phyloP scores from a whole-genome alignment of 2,113 vertebrate genomes.

The Sceloporus tristichus region DNA sequence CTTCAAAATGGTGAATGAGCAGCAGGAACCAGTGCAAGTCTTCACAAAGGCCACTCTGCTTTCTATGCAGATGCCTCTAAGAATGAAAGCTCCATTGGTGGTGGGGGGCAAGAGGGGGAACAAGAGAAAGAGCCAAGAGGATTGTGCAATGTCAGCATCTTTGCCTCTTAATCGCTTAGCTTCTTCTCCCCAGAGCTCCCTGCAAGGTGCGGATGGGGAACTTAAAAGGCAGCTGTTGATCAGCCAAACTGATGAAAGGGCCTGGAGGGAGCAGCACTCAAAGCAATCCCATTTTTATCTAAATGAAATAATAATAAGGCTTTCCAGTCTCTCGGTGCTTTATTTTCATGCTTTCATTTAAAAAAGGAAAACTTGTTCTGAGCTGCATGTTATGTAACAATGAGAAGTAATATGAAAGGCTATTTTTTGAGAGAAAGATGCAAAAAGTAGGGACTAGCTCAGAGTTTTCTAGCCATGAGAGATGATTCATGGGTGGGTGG shows the following conservation, averaged over 20 bases:
- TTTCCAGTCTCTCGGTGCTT: constrained; percentile 55
- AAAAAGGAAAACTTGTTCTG: constrained; percentile 18
- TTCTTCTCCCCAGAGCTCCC: constrained; percentile 50
- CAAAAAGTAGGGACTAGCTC: constrained; percentile 29
- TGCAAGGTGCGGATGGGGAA: constrained; percentile 46
- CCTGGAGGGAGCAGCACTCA: constrained; percentile 40
- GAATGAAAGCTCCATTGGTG: constrained; percentile 55
- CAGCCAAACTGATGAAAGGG: constrained; percentile 65
- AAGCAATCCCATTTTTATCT: constrained; percentile 62
- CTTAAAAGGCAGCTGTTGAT: constrained; percentile 68
- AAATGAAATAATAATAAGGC: constrained; percentile 71
- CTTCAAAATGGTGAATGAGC: constrained; percentile 48
- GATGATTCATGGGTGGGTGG: constrained; percentile 60
- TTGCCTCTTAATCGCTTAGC: background rate
- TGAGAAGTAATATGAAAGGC: constrained; percentile 5
- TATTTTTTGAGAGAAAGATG: background rate
- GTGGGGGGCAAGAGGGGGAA: background rate
- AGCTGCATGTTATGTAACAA: constrained; percentile 56
- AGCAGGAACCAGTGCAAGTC: constrained; percentile 31
- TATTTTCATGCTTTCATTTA: background rate
- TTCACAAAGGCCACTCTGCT: constrained; percentile 55
- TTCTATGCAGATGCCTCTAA: constrained; percentile 68
- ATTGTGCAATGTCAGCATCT: constrained; percentile 43
- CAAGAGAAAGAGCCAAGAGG: background rate
- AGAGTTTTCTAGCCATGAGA: constrained; percentile 56